Evolutionary conservation across 2,888 invertebrate genomes (phyloP).

Genomic region (Trichogramma evanescens): DNA sequence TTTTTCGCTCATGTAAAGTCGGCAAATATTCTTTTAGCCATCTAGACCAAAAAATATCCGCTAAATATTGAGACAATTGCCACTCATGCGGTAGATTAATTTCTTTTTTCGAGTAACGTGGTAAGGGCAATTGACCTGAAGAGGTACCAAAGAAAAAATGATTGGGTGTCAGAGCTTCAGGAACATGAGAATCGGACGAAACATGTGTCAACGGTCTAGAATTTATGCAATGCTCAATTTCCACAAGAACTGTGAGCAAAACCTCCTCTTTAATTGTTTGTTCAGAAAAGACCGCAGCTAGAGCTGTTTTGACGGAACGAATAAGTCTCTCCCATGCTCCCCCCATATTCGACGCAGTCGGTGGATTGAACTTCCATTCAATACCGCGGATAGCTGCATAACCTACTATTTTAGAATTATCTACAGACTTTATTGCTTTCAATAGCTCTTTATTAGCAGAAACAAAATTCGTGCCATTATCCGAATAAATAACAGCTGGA

Average conservation of each 20-base stretch:
- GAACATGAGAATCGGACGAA: not conserved
- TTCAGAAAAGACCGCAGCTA: not conserved
- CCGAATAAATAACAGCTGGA: constrained; percentile 16
- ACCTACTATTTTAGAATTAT: not conserved
- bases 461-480: constrained; percentile 23
- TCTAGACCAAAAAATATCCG: constrained; percentile 6
- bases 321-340: not conserved
- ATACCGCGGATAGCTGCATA: not conserved
- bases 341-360: no score
- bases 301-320: not conserved
- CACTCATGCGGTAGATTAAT: not conserved
- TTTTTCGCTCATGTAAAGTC: not conserved
- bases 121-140: not conserved
- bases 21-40: constrained; percentile 8
- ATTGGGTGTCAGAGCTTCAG: constrained; percentile 4
- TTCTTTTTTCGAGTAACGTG: not conserved
- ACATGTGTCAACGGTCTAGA: constrained; percentile 8
- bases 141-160: constrained; percentile 9
- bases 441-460: constrained; percentile 16
- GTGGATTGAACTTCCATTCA: not conserved
- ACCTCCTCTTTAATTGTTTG: not conserved
- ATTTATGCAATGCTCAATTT: constrained; percentile 6
- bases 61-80: not conserved
- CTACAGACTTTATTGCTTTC: constrained; percentile 1
- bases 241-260: constrained; percentile 1